Percentiles rank a stretch among this genome's conserved stretches.
These are phyloP conservation scores for Melanostoma scalare DNA, from an alignment of 2,888 invertebrate species.

Conservation along the genomic window DNA sequence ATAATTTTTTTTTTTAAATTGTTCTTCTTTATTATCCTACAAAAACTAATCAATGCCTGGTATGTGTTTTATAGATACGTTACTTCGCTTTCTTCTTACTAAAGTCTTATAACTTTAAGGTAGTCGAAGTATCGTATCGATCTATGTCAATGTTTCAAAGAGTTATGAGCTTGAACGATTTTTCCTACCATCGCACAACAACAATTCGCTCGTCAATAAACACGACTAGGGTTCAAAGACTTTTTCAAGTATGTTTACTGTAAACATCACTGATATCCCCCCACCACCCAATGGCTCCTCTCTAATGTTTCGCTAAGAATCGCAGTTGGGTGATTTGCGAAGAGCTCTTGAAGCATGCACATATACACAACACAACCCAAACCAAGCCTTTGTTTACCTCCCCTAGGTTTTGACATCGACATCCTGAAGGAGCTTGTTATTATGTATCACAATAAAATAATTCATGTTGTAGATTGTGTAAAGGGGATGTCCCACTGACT, in stretches of 20 bases:
- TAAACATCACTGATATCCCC: conserved; percentile 45
- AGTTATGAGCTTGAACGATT: conserved; percentile 18
- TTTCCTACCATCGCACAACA: not conserved
- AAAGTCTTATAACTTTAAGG: not conserved
- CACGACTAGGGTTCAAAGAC: conserved; percentile 49
- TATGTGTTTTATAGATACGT: no score
- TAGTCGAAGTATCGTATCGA: conserved; percentile 1
- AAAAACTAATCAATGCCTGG: no score
- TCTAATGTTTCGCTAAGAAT: conserved; percentile 9
- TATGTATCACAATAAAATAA: conserved; percentile 31
- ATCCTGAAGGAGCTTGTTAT: conserved; percentile 47
- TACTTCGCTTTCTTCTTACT: no score
- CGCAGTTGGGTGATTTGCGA: conserved; percentile 20
- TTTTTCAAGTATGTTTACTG: conserved; percentile 50
- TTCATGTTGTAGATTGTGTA: conserved; percentile 28
- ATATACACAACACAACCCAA: not conserved
- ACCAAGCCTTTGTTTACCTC: conserved; percentile 9
- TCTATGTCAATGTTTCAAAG: conserved; percentile 31
- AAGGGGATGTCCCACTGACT: not conserved
- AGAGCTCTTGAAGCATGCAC: conserved; percentile 17
- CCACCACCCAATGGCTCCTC: conserved; percentile 33
- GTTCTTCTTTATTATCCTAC: no score
- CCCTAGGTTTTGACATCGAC: conserved; percentile 37
- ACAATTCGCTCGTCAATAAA: not conserved
- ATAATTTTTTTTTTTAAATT: no score